Evolutionary conservation across 2,113 vertebrate species (phyloP), one percentile per base, ranked within the genome.

Genomic region (Agelaius phoeniceus): DNA sequence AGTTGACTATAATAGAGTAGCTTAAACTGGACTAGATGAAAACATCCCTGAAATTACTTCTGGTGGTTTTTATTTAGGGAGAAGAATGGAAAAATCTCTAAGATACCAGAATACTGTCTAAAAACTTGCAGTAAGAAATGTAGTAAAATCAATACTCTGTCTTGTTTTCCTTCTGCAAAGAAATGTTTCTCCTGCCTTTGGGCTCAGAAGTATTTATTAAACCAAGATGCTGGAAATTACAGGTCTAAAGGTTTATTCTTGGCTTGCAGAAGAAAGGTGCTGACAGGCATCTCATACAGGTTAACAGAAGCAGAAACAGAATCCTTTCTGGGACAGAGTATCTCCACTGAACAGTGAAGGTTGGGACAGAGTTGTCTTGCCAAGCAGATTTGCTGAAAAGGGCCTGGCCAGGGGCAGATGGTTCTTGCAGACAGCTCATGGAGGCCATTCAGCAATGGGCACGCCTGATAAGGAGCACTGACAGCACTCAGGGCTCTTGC

Each of bases 341-440:
- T 73, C 16, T 58, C 46, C 8, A 23, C 33, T n/a, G 44, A 49
- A 7, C 39, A 75, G 27, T 26, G 35, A 3, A 1, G 16, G 18
- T 35, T 21, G 43, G 28, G 16, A 35, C 27, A 14, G 28, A 4
- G 37, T 3, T 62, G 83, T 84, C n/a, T 54, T 55, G 4, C 19
- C 33, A 35, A 46, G 54, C 55, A 87, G 2, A 1, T 84, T 39
- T 21, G 37, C 49, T 7, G 18, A 30, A 35, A 16, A 55, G 71
- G 43, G 24, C 33, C 62, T 3, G 11, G 9, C 10, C 12, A 41
- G 69, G 39, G 28, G 12, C 62, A 39, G 67, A 0, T 31, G 48
- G 35, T 28, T 55, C 44, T 61, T 5, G 0, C 23, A 66, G 61
- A 8, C 10, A 19, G 2, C 2, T 39, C 37, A 3, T 1, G 0